Conservation (phyloP, 2,113 vertebrate species). For the Puffinus mauretanicus region DNA sequence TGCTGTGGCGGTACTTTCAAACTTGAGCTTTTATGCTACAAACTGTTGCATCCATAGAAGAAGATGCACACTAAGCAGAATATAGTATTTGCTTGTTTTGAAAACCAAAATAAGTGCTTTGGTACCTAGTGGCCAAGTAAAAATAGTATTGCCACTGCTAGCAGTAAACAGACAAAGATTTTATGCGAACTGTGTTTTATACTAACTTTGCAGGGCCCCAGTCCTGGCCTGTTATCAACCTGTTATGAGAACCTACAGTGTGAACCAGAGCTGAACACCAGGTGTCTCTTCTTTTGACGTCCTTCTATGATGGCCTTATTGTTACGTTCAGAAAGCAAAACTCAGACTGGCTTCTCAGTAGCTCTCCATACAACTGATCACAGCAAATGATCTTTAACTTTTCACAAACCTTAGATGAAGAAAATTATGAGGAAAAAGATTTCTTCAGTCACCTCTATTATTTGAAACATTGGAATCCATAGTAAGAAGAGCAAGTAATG, state of each 20-base stretch:
- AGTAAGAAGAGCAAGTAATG: neutral
- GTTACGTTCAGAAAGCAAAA: neutral
- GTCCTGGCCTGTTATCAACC: neutral
- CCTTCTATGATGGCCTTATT: neutral
- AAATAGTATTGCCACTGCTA: neutral
- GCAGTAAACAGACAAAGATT: neutral
- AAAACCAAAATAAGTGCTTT: neutral
- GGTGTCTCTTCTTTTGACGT: neutral
- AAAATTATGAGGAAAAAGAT: neutral
- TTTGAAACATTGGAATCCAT: neutral
- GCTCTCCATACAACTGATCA: neutral
- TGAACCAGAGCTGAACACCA: neutral
- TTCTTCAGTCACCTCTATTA: neutral
- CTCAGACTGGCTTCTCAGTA: neutral
- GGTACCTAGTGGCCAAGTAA: neutral
- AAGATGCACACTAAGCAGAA: neutral
- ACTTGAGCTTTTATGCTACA: neutral
- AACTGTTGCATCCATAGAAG: neutral
- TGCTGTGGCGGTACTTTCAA: neutral
- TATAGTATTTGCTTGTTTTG: neutral
- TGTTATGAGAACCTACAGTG: neutral
- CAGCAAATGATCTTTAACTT: neutral
- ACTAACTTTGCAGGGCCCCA: neutral
- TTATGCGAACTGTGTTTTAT: neutral
- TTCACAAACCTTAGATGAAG: neutral